These are phyloP conservation scores for Bombus affinis DNA, from an alignment of 1,140 invertebrate genomes.

Conservation along the genomic window DNA sequence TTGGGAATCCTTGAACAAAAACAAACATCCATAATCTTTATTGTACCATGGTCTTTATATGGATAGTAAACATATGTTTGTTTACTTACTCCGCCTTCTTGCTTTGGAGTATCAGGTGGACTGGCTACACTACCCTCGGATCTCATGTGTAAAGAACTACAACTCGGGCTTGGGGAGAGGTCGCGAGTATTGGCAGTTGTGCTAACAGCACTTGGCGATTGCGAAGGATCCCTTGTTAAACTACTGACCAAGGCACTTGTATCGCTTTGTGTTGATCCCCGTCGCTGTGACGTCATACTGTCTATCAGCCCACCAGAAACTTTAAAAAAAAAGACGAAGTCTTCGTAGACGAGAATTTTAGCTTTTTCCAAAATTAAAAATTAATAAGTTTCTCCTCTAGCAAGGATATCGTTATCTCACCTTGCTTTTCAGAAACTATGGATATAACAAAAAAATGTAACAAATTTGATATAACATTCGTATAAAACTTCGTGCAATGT, in stretches of 20 bases:
- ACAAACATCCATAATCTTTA: not conserved
- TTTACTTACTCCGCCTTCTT: slow-evolving; percentile 73
- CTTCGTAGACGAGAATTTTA: not conserved
- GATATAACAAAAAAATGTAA: not conserved
- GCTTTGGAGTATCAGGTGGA: slow-evolving; percentile 82
- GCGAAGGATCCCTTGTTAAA: slow-evolving; percentile 84
- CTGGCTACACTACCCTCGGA: slow-evolving; percentile 82
- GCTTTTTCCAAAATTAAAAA: not conserved
- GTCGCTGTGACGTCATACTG: slow-evolving; percentile 79
- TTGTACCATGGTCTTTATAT: too few relatives aligned
- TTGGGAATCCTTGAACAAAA: slow-evolving; percentile 75
- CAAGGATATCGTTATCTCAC: slow-evolving; percentile 38
- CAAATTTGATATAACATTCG: slow-evolving; percentile 22
- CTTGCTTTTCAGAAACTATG: slow-evolving; percentile 29
- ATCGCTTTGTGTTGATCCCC: slow-evolving; percentile 86
- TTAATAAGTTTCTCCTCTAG: not conserved
- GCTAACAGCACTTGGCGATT: slow-evolving; percentile 82
- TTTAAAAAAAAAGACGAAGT: slow-evolving; percentile 56
- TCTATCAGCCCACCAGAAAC: slow-evolving; percentile 81
- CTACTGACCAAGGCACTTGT: slow-evolving; percentile 87
- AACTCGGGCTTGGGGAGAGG: slow-evolving; percentile 85
- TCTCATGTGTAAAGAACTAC: slow-evolving; percentile 83
- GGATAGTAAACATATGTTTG: not conserved
- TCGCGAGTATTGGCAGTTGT: slow-evolving; percentile 84
- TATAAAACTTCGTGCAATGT: slow-evolving; percentile 56